phyloP scores from a whole-genome alignment of 2,888 invertebrate genomes.

The Tholera decimalis region DNA sequence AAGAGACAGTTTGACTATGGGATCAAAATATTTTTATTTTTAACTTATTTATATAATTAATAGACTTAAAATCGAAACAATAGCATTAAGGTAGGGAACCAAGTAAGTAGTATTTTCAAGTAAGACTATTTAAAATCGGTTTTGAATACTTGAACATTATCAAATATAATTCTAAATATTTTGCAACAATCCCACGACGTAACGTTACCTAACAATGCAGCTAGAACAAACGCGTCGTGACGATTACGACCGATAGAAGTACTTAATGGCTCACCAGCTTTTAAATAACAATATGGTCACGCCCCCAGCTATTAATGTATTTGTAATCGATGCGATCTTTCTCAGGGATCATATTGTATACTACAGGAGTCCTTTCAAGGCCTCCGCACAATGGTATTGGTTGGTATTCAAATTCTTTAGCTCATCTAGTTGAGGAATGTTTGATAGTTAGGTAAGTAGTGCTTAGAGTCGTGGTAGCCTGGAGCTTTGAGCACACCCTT shows the following conservation, averaged over 20 bases:
- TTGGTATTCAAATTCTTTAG: constrained; percentile 52
- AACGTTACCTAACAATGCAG: constrained; percentile 57
- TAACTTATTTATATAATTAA: too few species aligned
- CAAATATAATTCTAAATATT: neutral
- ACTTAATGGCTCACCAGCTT: constrained; percentile 83
- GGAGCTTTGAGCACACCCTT: constrained; percentile 2
- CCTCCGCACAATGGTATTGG: constrained; percentile 58
- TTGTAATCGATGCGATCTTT: constrained; percentile 82
- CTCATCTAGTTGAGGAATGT: constrained; percentile 33
- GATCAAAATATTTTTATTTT: too few species aligned
- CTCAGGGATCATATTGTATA: constrained; percentile 81
- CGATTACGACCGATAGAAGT: constrained; percentile 77
- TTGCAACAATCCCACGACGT: neutral
- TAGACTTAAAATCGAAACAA: too few species aligned
- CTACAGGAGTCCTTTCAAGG: constrained; percentile 78
- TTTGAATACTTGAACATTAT: too few species aligned
- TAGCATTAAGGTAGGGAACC: too few species aligned
- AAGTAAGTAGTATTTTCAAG: too few species aligned
- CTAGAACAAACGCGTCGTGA: constrained; percentile 73
- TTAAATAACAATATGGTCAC: constrained; percentile 87
- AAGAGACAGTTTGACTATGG: too few species aligned
- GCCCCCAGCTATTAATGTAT: constrained; percentile 81
- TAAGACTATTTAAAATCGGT: too few species aligned
- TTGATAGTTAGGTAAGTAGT: constrained; percentile 32
- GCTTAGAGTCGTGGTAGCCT: constrained; percentile 25